Evolutionary conservation across 2,113 vertebrate species (phyloP).

Genomic region (Lethenteron camtschaticum): DNA sequence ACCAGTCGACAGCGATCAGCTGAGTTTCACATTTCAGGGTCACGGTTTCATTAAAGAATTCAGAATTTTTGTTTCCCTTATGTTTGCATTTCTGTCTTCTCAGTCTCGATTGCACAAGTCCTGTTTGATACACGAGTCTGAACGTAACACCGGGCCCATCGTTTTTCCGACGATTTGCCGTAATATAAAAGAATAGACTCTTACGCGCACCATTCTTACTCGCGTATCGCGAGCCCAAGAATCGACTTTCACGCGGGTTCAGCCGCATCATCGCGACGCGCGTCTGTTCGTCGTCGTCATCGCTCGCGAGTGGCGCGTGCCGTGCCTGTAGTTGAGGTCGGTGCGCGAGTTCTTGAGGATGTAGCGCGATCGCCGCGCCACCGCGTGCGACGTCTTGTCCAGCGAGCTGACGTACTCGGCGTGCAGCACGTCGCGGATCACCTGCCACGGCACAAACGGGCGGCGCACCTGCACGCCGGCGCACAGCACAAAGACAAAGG

Average conservation of each 20-base stretch:
- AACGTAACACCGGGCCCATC: too few species aligned
- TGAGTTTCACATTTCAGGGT: too few species aligned
- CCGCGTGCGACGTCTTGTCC: slow-evolving; percentile 71
- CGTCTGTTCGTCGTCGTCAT: too few species aligned
- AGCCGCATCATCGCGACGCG: too few species aligned
- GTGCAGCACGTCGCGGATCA: slow-evolving; percentile 68
- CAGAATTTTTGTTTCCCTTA: too few species aligned
- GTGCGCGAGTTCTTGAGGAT: slow-evolving; percentile 79
- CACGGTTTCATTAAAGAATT: too few species aligned
- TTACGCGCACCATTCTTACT: neutral
- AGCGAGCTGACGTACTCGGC: slow-evolving; percentile 50
- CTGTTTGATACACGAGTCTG: neutral
- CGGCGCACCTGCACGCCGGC: slow-evolving; percentile 36
- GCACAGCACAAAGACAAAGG: slow-evolving; percentile 8
- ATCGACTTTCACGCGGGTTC: too few species aligned
- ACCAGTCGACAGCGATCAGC: too few species aligned
- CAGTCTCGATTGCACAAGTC: neutral
- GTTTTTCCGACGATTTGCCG: neutral
- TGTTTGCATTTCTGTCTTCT: too few species aligned
- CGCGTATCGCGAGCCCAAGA: too few species aligned
- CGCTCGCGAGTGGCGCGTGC: neutral
- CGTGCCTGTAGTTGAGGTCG: slow-evolving; percentile 68
- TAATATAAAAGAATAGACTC: neutral
- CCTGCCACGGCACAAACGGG: slow-evolving; percentile 57
- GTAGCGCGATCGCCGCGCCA: slow-evolving; percentile 55